Base-by-base conservation (phyloP, 2,113 vertebrate genomes). In the Chauna torquata region DNA sequence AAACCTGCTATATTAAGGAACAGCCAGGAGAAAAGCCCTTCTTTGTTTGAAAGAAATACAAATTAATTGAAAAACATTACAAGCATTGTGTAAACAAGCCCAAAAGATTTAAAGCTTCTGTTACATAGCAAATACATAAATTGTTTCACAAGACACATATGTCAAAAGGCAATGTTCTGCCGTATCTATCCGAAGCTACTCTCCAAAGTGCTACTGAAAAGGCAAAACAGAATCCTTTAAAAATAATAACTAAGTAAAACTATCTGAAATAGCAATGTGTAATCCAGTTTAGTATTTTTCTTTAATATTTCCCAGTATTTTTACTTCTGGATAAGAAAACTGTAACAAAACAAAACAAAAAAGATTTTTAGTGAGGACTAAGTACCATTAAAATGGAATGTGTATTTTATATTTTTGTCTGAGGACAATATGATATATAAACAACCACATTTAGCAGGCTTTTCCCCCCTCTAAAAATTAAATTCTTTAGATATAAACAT, bases 71-170 rank as follows among this genome's bases (percentile, higher is more conserved):
- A 96, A 93, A 85, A 90, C 45, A 61, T 74, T 92, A 59, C 69
- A 95, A 74, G 20, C 61, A 34, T 75, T 94, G 87, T 23, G 59
- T 90, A 96, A 97, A 96, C 81, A 97, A 94, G 91, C 30, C n/a
- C 66, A 88, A 65, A 34, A 96, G 89, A 86, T 87, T 94, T 87
- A 85, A 93, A 83, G 79, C 55, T 94, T 95, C 66, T 88, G 55
- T 45, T 90, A 94, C 59, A 92, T 34, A 88, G 58, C n/a, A 94
- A 92, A 89, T 72, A 66, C 19, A 81, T 68, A 59, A 92, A 93
- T 81, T 49, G 22, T 77, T 94, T 92, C 74, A 49, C 32, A 88
- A 68, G 86, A 79, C 49, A 82, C 47, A 93, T 20, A 23, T 38
- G 94, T 85, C 92, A 90, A 34, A 93, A 68, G 57, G 38, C 36